phyloP scores from a whole-genome alignment of 2,797 vertebrate genomes.

The Intellagama lesueurii region DNA sequence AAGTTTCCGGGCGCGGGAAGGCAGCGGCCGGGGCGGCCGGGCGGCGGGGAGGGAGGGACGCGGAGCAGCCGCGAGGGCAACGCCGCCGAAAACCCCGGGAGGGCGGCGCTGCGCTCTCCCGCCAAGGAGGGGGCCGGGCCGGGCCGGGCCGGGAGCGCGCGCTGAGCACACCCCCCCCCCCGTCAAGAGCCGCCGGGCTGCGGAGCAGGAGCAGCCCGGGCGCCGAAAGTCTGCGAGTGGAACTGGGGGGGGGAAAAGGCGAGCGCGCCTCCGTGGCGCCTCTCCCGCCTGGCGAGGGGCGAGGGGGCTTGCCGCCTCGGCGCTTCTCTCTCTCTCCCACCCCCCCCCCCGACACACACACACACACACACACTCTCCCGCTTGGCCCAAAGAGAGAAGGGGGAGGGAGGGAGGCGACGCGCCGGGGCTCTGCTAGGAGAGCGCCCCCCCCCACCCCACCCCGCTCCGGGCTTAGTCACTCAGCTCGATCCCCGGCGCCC shows the following conservation, averaged over 20 bases:
- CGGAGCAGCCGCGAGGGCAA: no score
- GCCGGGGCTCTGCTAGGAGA: no score
- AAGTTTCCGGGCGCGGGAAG: no score
- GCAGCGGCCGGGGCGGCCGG: not conserved
- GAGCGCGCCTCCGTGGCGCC: slow-evolving; percentile 39
- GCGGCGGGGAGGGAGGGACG: no score
- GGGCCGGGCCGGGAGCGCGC: not conserved
- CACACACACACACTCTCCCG: not conserved
- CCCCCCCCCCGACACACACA: no score
- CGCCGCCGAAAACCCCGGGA: no score
- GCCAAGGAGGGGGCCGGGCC: not conserved
- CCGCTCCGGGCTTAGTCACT: no score
- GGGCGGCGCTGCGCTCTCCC: no score
- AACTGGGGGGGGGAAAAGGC: slow-evolving; percentile 45
- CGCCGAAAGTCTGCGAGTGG: no score
- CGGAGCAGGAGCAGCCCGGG: not conserved
- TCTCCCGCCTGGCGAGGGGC: no score
- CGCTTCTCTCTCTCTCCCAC: not conserved
- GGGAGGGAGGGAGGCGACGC: slow-evolving; percentile 42
- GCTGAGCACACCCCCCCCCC: not conserved
- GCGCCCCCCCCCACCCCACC: no score
- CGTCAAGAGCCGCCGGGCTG: not conserved
- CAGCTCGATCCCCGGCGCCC: no score
- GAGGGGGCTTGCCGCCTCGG: slow-evolving; percentile 57
- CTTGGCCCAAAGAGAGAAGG: not conserved